A percentile compares a stretch with the other conserved stretches of the same genome.
Evolutionary conservation across 2,113 vertebrate genomes (phyloP).

Genomic region (Pagrus major): DNA sequence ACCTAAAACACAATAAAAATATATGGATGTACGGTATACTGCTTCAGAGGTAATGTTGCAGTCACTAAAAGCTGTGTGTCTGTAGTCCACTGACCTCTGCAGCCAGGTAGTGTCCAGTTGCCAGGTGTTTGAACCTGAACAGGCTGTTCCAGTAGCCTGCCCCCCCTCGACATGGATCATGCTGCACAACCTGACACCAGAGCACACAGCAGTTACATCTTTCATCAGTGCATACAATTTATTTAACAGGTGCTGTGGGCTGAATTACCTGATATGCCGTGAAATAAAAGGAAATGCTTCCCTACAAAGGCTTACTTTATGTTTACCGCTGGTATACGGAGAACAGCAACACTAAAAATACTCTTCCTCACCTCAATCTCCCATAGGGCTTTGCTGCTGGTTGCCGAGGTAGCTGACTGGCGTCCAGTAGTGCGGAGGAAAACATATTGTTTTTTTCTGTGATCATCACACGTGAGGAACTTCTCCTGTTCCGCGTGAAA

Average conservation of each 20-base stretch:
- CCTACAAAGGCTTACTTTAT: background rate
- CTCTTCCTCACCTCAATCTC: constrained; percentile 92
- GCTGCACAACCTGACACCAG: constrained; percentile 89
- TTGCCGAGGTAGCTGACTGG: constrained; percentile 97
- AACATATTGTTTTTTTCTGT: constrained; percentile 96
- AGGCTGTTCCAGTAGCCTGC: constrained; percentile 99
- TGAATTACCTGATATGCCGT: background rate
- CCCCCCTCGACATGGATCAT: constrained; percentile 96
- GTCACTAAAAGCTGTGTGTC: background rate
- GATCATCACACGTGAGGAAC: constrained; percentile 98
- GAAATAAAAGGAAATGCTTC: background rate
- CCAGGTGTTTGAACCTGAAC: constrained; percentile 98
- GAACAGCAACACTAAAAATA: background rate
- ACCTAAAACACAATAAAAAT: background rate
- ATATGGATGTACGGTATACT: background rate
- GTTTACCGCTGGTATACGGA: background rate
- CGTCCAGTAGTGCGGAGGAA: constrained; percentile 96
- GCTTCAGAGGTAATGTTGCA: background rate
- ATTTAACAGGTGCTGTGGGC: background rate
- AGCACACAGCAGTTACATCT: constrained; percentile 19
- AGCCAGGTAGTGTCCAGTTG: constrained; percentile 97
- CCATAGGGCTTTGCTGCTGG: constrained; percentile 98
- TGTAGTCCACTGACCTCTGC: constrained; percentile 91
- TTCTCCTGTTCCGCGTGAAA: constrained; percentile 99
- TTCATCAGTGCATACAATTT: background rate